These are phyloP conservation scores for Bradypodion pumilum DNA, from an alignment of 2,797 vertebrate genomes.

Conservation along the genomic window DNA sequence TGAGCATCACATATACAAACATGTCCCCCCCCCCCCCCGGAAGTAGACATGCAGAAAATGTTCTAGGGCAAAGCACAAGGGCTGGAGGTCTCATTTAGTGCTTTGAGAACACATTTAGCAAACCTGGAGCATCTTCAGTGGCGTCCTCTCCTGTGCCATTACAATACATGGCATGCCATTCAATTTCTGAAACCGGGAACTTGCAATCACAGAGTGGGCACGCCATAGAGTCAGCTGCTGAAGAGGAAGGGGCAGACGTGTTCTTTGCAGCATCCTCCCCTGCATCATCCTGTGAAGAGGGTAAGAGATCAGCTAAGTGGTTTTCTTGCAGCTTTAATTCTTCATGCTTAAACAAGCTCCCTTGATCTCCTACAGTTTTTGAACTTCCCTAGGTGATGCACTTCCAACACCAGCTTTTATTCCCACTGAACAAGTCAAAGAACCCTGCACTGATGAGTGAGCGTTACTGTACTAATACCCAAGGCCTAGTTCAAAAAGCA, in stretches of 20 bases:
- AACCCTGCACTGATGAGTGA: conserved; percentile 41
- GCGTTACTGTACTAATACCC: conserved; percentile 48
- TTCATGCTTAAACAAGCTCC: conserved; percentile 2
- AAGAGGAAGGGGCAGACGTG: conserved; percentile 32
- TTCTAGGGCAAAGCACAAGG: background rate
- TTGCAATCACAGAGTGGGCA: conserved; percentile 87
- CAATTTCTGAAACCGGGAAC: conserved; percentile 81
- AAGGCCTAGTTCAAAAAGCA: conserved; percentile 70
- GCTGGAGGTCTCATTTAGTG: background rate
- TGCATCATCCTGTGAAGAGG: conserved; percentile 65
- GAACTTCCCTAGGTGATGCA: conserved; percentile 19
- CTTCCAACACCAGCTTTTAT: conserved; percentile 58
- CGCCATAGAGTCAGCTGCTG: conserved; percentile 53
- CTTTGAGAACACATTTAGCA: conserved; percentile 39
- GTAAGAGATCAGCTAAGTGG: conserved; percentile 39
- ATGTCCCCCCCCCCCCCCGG: no score
- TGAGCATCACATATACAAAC: background rate
- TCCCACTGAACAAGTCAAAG: conserved; percentile 53
- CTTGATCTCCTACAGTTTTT: conserved; percentile 32
- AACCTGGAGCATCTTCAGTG: conserved; percentile 52
- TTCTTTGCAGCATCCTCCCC: conserved; percentile 53
- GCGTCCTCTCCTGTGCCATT: conserved; percentile 73
- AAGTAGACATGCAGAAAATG: background rate
- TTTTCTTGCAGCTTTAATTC: background rate
- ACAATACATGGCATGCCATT: conserved; percentile 91